Evolutionary conservation across 2,113 vertebrate genomes (phyloP).

Genomic region (Siniperca chuatsi): DNA sequence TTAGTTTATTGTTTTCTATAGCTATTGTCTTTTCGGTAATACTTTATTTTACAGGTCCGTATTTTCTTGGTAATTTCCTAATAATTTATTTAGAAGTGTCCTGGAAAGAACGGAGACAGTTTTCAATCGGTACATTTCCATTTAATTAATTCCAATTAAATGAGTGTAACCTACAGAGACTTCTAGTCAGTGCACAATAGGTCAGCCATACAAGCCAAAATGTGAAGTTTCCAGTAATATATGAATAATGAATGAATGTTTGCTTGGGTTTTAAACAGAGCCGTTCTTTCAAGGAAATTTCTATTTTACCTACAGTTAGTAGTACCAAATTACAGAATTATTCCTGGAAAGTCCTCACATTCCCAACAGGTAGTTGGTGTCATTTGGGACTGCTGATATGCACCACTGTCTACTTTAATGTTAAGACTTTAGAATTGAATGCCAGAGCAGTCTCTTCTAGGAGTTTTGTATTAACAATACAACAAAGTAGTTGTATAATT

Average conservation of each 20-base stretch:
- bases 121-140: background rate
- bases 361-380: background rate
- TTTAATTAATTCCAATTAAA: background rate
- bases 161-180: background rate
- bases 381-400: too few species aligned
- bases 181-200: too few species aligned
- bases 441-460: background rate
- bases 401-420: background rate
- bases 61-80: background rate
- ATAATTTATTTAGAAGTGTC: background rate
- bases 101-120: background rate
- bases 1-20: background rate
- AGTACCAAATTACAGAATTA: background rate
- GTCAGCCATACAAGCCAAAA: background rate
- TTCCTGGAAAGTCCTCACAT: background rate
- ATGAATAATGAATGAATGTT: background rate
- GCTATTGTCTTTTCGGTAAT: background rate
- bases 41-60: background rate
- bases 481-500: background rate
- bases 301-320: background rate
- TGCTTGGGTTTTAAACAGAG: background rate
- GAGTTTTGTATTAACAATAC: background rate
- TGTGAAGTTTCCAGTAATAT: background rate
- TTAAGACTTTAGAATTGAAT: background rate
- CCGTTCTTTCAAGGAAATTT: too few species aligned